A percentile compares a stretch with the other conserved stretches of the same genome.
Conservation (phyloP, 2,888 invertebrate species). For the Erynnis tages region DNA sequence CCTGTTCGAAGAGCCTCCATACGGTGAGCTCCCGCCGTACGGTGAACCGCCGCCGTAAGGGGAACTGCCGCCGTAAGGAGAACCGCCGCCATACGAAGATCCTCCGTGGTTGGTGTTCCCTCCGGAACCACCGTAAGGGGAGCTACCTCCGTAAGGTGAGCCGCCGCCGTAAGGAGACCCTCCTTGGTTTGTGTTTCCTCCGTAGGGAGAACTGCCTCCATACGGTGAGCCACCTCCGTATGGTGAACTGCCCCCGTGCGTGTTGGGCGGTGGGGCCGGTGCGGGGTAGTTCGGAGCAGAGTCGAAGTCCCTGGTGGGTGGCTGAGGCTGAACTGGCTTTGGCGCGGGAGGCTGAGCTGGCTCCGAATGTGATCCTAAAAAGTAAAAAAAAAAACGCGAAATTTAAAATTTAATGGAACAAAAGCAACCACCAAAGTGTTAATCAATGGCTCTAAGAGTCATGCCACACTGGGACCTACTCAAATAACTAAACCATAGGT, state of each 20-base stretch:
- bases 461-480: background rate
- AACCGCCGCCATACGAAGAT: constrained; percentile 42
- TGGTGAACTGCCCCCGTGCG: constrained; percentile 39
- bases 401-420: too few relatives aligned
- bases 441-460: too few relatives aligned
- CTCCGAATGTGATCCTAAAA: constrained; percentile 67
- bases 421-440: too few relatives aligned
- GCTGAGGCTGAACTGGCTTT: constrained; percentile 53
- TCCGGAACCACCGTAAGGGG: constrained; percentile 42
- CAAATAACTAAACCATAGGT: background rate
- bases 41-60: constrained; percentile 39
- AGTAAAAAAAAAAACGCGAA: background rate
- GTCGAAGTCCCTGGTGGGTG: constrained; percentile 55
- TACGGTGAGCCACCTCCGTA: constrained; percentile 40
- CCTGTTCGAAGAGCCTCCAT: constrained; percentile 40
- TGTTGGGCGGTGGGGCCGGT: constrained; percentile 59
- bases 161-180: constrained; percentile 38
- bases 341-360: constrained; percentile 55
- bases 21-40: constrained; percentile 43
- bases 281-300: constrained; percentile 67
- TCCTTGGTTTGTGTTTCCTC: constrained; percentile 16
- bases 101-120: too few relatives aligned
- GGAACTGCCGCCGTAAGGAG: constrained; percentile 37
- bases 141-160: constrained; percentile 39
- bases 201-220: constrained; percentile 37